Evolutionary conservation across 1,140 invertebrate species (phyloP).

Genomic region (Dendroctonus ponderosae): DNA sequence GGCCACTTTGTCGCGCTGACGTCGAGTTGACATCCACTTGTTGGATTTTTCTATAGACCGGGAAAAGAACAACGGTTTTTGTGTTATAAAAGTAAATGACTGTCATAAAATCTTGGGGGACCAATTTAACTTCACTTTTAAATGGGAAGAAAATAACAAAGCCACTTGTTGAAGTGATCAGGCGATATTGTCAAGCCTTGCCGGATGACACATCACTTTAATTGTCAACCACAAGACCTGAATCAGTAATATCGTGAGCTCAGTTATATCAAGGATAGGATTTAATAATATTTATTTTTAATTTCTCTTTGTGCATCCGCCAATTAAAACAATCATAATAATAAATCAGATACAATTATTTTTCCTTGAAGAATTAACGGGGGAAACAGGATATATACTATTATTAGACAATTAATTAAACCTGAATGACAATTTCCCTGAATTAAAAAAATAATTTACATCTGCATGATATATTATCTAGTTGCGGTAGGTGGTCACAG

Average conservation of each 20-base stretch:
- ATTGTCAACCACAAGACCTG: conserved; percentile 28
- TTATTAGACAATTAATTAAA: conserved; percentile 8
- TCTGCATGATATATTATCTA: neutral
- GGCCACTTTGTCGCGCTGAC: conserved; percentile 48
- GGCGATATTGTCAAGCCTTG: conserved; percentile 23
- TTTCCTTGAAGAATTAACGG: conserved; percentile 11
- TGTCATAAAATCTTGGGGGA: conserved; percentile 37
- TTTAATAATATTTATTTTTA: conserved; percentile 21
- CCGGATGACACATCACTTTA: conserved; percentile 24
- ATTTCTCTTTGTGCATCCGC: conserved; percentile 14
- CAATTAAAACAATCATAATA: conserved; percentile 8
- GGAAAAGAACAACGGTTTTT: conserved; percentile 42
- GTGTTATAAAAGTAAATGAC: conserved; percentile 40
- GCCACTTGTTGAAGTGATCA: conserved; percentile 30
- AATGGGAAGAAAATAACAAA: conserved; percentile 18
- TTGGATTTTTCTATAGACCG: conserved; percentile 44
- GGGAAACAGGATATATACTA: conserved; percentile 10
- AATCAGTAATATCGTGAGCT: conserved; percentile 7
- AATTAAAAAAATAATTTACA: neutral
- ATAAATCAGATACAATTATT: conserved; percentile 16
- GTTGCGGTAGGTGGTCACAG: neutral
- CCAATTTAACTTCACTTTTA: conserved; percentile 24
- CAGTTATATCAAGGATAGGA: neutral
- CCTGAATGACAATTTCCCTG: conserved; percentile 11
- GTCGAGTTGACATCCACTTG: conserved; percentile 50